Evolutionary conservation across 2,888 invertebrate genomes (phyloP).

Genomic region (Andrena hattorfiana): DNA sequence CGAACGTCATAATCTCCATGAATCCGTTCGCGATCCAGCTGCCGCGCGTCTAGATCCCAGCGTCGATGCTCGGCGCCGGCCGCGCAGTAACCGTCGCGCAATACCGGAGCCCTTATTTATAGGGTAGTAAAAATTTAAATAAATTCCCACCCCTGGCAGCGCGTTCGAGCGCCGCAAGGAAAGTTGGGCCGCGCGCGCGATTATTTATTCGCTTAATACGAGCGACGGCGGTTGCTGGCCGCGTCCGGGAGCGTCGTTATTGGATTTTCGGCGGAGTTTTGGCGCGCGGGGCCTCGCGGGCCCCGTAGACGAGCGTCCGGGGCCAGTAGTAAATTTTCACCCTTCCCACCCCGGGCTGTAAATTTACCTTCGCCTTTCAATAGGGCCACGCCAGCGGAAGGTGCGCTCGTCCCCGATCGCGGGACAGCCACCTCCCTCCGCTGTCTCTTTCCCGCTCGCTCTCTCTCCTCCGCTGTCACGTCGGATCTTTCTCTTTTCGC

Average conservation of each 20-base stretch:
- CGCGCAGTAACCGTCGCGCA: constrained; percentile 63
- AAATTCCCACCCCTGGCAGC: constrained; percentile 67
- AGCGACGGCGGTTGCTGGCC: constrained; percentile 53
- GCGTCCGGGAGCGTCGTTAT: constrained; percentile 54
- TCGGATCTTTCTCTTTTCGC: constrained; percentile 7
- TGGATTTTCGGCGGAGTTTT: constrained; percentile 75
- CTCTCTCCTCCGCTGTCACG: not conserved
- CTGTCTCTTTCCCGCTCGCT: not conserved
- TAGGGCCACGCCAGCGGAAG: constrained; percentile 65
- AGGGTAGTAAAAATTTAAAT: constrained; percentile 79
- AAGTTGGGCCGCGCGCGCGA: constrained; percentile 50
- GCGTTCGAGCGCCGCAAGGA: constrained; percentile 31
- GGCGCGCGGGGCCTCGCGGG: constrained; percentile 47
- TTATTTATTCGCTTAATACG: constrained; percentile 79
- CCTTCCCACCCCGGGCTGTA: constrained; percentile 76
- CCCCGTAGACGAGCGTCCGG: constrained; percentile 54
- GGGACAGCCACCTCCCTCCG: constrained; percentile 28
- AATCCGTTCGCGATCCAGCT: constrained; percentile 43
- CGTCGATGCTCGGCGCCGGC: constrained; percentile 53
- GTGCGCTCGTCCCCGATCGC: constrained; percentile 27
- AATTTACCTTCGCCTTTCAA: constrained; percentile 79
- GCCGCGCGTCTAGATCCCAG: constrained; percentile 25
- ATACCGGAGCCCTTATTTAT: constrained; percentile 74
- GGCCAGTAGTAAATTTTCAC: constrained; percentile 80
- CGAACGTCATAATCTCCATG: constrained; percentile 57